Evolutionary conservation across 2,113 vertebrate species (phyloP).

Genomic region (Embiotoca jacksoni): DNA sequence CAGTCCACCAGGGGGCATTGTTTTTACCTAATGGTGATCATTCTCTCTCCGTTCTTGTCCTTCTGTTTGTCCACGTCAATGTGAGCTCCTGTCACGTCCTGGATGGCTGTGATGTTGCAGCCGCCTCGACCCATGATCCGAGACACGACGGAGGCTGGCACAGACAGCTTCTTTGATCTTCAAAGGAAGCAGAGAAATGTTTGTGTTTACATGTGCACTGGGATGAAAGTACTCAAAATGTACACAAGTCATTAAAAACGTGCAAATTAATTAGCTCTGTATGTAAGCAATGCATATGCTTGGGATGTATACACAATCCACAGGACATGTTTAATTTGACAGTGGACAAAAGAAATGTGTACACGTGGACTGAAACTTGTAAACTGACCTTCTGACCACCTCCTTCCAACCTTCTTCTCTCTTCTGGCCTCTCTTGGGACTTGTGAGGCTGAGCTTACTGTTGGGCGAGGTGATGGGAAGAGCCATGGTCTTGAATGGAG

Average conservation of each 20-base stretch:
- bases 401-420: constrained; percentile 99
- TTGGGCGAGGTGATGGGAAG: constrained; percentile 92
- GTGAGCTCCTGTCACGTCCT: constrained; percentile 98
- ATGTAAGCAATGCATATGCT: background rate
- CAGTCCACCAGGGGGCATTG: constrained; percentile 38
- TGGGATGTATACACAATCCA: background rate
- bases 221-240: background rate
- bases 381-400: constrained; percentile 92
- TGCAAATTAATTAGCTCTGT: background rate
- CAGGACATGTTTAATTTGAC: background rate
- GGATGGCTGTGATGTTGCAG: constrained; percentile 99
- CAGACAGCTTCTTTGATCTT: constrained; percentile 99
- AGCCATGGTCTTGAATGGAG: constrained; percentile 91
- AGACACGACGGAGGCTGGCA: constrained; percentile 97
- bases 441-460: constrained; percentile 95
- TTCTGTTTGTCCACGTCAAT: constrained; percentile 99
- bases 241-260: background rate
- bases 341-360: background rate
- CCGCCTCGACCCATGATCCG: constrained; percentile 99
- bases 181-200: constrained; percentile 13
- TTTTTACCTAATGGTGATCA: constrained; percentile 98
- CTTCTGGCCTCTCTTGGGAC: constrained; percentile 96
- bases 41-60: constrained; percentile 99
- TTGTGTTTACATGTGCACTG: background rate
- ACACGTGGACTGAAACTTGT: background rate